phyloP scores from a whole-genome alignment of 2,797 vertebrate species.

The Lindbergichthys nudifrons region DNA sequence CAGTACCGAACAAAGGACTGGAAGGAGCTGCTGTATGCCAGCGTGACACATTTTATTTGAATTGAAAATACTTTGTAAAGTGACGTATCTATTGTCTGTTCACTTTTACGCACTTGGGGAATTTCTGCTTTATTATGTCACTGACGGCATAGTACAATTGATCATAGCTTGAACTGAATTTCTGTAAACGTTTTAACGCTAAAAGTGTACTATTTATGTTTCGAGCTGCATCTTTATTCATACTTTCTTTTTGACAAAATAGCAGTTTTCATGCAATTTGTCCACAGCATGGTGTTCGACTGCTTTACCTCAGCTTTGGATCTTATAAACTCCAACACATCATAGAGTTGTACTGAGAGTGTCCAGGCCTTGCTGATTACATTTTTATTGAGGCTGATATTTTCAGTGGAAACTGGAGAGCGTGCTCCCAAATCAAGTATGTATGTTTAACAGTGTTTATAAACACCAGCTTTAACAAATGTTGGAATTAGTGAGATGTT shows the following conservation, averaged over 20 bases:
- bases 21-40: conserved; percentile 45
- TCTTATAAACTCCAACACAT: conserved; percentile 51
- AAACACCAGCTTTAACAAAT: conserved; percentile 3
- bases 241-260: too few relatives aligned
- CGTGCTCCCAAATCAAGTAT: conserved; percentile 31
- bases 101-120: conserved; percentile 9
- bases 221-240: too few relatives aligned
- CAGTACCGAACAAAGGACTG: conserved; percentile 45
- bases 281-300: conserved; percentile 13
- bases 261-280: conserved; percentile 11
- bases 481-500: too few relatives aligned
- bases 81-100: background rate
- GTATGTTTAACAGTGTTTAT: conserved; percentile 31
- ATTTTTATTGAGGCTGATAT: conserved; percentile 61
- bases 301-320: conserved; percentile 34
- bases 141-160: background rate
- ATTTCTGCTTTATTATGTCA: background rate
- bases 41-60: conserved; percentile 44
- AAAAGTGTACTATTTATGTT: too few relatives aligned
- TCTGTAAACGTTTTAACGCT: background rate
- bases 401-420: conserved; percentile 41
- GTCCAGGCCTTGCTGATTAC: conserved; percentile 65
- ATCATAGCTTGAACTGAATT: background rate
- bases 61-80: conserved; percentile 10
- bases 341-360: conserved; percentile 45